These are phyloP conservation scores for Atrina japonica DNA, from an alignment of 2,888 invertebrate species.

Conservation along the genomic window DNA sequence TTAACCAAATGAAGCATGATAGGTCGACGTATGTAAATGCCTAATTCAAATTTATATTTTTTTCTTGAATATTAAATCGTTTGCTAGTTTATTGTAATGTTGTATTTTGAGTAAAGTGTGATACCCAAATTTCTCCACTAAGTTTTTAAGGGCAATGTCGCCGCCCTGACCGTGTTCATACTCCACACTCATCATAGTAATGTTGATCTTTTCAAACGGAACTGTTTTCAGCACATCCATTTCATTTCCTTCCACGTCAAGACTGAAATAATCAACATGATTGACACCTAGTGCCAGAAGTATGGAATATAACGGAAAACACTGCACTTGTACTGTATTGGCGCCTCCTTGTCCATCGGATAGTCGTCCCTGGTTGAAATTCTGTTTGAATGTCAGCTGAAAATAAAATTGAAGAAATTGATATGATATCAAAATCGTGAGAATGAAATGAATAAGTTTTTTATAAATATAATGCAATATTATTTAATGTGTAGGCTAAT, in stretches of 20 bases:
- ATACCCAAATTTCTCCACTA: constrained; percentile 49
- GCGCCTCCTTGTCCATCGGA: constrained; percentile 37
- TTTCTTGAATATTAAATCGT: constrained; percentile 57
- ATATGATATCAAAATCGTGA: no score
- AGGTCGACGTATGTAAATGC: no score
- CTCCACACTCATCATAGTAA: constrained; percentile 78
- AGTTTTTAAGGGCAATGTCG: constrained; percentile 31
- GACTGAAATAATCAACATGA: constrained; percentile 86
- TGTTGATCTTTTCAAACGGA: constrained; percentile 83
- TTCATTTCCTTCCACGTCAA: constrained; percentile 84
- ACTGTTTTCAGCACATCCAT: constrained; percentile 84
- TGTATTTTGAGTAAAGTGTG: constrained; percentile 51
- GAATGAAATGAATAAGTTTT: no score
- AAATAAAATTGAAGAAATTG: constrained; percentile 23
- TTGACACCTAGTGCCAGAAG: constrained; percentile 89
- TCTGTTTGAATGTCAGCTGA: constrained; percentile 60
- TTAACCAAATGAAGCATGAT: no score
- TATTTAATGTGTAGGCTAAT: no score
- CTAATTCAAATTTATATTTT: no score
- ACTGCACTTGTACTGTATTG: constrained; percentile 84
- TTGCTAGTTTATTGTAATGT: constrained; percentile 52
- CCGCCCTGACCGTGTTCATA: constrained; percentile 51
- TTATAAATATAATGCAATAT: no score
- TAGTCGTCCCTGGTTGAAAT: constrained; percentile 56
- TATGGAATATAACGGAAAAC: constrained; percentile 91